These are phyloP conservation scores for Coecobrya sp. DNA, from an alignment of 2,888 invertebrate species.

Conservation along the genomic window DNA sequence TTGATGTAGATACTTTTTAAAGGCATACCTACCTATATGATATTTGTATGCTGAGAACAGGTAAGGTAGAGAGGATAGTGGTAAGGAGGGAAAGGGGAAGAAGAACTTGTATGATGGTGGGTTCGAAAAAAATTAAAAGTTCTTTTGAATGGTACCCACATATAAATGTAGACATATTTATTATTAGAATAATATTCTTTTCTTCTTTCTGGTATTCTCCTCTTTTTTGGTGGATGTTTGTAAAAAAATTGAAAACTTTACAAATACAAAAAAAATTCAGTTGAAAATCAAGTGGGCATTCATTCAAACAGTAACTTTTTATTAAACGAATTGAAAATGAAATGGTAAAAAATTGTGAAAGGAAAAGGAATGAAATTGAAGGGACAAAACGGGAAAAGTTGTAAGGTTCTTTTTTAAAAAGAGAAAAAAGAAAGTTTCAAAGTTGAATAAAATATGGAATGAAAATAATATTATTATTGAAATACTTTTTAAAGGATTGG, in stretches of 20 bases:
- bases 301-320: background rate
- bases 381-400: background rate
- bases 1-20: constrained; percentile 7
- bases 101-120: background rate
- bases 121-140: constrained; percentile 21
- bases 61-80: background rate
- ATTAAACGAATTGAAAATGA: background rate
- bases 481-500: background rate
- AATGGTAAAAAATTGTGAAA: constrained; percentile 13
- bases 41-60: background rate
- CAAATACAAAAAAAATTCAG: constrained; percentile 26
- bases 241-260: constrained; percentile 6
- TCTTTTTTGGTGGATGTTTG: background rate
- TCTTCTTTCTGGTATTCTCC: background rate
- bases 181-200: background rate
- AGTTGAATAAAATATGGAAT: constrained; percentile 36
- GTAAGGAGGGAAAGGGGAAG: background rate
- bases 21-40: background rate
- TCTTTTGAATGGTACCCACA: background rate
- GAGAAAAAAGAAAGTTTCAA: background rate
- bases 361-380: background rate
- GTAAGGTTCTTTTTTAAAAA: constrained; percentile 6
- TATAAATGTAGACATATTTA: constrained; percentile 7
- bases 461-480: constrained; percentile 19
- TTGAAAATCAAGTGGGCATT: constrained; percentile 43